Conservation (phyloP, 2,113 vertebrate genomes). For the Odocoileus hemionus region DNA sequence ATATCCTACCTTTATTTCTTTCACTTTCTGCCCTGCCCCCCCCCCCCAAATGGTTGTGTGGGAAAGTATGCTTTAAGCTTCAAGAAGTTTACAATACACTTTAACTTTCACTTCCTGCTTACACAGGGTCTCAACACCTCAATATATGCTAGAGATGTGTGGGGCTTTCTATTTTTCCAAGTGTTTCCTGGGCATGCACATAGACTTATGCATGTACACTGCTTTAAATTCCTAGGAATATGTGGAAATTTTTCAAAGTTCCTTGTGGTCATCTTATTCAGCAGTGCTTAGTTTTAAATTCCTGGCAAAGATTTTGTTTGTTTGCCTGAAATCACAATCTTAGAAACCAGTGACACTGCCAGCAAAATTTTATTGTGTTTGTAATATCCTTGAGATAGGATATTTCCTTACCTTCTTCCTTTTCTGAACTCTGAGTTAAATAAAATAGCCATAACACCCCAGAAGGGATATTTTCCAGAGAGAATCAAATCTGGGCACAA, state of each 20-base stretch:
- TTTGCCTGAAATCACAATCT: background rate
- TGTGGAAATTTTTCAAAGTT: background rate
- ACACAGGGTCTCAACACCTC: background rate
- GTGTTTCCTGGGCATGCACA: background rate
- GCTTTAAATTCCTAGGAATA: background rate
- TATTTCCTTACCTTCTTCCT: background rate
- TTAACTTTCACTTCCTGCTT: background rate
- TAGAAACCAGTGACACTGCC: background rate
- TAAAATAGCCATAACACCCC: background rate
- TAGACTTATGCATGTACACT: background rate
- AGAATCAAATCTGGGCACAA: background rate
- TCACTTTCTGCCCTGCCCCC: background rate
- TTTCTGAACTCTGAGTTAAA: background rate
- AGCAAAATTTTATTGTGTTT: background rate
- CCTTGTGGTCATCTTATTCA: background rate
- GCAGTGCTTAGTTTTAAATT: background rate
- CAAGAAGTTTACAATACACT: background rate
- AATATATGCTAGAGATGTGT: background rate
- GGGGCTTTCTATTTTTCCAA: background rate
- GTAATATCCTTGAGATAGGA: background rate
- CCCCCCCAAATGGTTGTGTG: fast-evolving
- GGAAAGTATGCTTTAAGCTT: background rate
- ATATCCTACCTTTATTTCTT: background rate
- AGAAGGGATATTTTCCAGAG: background rate
- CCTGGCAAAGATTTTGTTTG: background rate